Conservation (phyloP, 2,113 vertebrate species). For the Rhinichthys klamathensis region DNA sequence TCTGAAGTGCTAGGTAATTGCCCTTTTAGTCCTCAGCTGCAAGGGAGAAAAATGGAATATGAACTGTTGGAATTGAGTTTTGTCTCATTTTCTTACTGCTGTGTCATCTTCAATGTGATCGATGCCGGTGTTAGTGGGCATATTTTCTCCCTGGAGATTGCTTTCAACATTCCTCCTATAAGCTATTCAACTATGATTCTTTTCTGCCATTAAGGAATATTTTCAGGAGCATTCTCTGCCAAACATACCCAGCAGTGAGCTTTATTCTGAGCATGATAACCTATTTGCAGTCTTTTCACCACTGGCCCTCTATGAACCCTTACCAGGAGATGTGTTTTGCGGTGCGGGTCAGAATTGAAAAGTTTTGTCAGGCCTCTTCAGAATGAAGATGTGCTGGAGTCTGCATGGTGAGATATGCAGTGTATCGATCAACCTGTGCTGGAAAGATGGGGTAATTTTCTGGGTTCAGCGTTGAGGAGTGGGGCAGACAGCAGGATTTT, state of each 20-base stretch:
- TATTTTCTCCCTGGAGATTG: constrained; percentile 53
- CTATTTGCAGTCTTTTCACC: constrained; percentile 2
- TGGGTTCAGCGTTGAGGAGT: not conserved
- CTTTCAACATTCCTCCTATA: constrained; percentile 45
- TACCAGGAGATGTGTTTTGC: not conserved
- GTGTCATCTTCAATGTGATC: constrained; percentile 56
- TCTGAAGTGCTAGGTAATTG: constrained; percentile 68
- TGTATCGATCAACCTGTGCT: constrained; percentile 24
- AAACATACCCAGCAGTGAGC: constrained; percentile 24
- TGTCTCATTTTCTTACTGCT: constrained; percentile 58
- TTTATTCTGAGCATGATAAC: constrained; percentile 29
- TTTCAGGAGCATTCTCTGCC: constrained; percentile 15
- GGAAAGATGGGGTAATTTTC: constrained; percentile 24
- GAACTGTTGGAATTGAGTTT: constrained; percentile 68
- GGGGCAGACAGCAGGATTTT: constrained; percentile 13
- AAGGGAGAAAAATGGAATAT: constrained; percentile 62
- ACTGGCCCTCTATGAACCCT: not conserved
- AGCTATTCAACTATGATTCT: constrained; percentile 19
- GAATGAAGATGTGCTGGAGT: not conserved
- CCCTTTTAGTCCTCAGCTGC: constrained; percentile 65
- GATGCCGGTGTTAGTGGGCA: constrained; percentile 37
- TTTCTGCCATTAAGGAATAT: constrained; percentile 9
- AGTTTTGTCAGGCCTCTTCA: constrained; percentile 8
- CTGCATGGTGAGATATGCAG: not conserved
- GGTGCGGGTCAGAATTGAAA: not conserved